Evolutionary conservation across 2,113 vertebrate species (phyloP), one percentile per base, ranked within the genome.

Genomic region (Elachura formosa): DNA sequence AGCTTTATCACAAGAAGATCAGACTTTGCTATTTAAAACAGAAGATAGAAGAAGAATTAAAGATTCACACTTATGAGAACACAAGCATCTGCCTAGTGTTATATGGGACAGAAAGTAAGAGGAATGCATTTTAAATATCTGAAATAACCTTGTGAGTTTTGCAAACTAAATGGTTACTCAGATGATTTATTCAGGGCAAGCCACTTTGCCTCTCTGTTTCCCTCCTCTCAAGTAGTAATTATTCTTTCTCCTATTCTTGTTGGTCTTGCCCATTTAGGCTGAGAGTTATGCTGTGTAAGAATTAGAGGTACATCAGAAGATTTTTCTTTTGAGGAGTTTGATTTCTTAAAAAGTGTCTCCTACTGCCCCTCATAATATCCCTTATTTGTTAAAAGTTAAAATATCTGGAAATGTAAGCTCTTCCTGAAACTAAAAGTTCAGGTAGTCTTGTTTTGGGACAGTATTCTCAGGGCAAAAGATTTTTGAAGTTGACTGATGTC

Each of bases 21-120:
- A 93, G 89, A 86, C n/a, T 93, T 59, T 69, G 63, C 68, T 93
- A 8, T 81, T 96, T 91, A 80, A 91, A 94, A 59, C 67, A 91
- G 75, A 91, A 85, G 63, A 93, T 55, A 55, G 63, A 80, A 87
- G 59, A 93, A 92, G 90, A 96, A 90, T 90, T 90, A 91, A 83
- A 86, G 75, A 84, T 63, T 68, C 56, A 69, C 1, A 3, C 23
- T 88, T 80, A 80, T 4, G 40, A 88, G 79, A 95, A 88, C 25
- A n/a, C 41, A 72, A 86, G 52, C 90, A 94, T 67, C 82, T 93
- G 82, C 63, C 82, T 94, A 14, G 55, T 87, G 72, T 77, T 74
- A 41, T 52, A 56, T 51, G 48, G 31, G 22, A 66, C 14, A 62
- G 63, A 74, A 76, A 85, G 29, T 18, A 68, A 77, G 31, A 88